Conservation (phyloP, 92 coral and sea anemone species). For the Palythoa grandiflora region DNA sequence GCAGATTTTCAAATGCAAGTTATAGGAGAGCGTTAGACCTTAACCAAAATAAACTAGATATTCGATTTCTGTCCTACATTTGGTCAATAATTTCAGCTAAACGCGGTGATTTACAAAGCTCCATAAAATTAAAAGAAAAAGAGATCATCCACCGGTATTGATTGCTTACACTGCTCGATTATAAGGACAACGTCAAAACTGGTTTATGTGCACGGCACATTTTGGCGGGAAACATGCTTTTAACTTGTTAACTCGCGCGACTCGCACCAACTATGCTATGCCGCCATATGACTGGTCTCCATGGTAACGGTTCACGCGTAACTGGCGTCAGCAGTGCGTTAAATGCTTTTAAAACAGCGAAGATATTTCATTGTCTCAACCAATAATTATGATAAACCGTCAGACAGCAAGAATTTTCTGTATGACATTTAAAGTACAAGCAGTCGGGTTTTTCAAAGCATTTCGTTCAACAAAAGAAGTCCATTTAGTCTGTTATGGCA, state of each 20-base stretch:
- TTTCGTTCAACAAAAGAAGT: slow-evolving; percentile 29
- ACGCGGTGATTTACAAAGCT: not conserved
- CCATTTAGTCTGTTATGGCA: slow-evolving; percentile 25
- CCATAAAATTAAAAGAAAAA: not conserved
- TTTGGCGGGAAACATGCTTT: not conserved
- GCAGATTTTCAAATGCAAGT: not conserved
- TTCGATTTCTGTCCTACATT: not conserved
- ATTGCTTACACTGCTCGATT: not conserved
- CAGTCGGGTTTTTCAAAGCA: slow-evolving; percentile 42
- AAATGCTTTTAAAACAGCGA: not conserved
- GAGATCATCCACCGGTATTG: not conserved
- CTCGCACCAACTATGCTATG: not conserved
- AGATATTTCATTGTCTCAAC: slow-evolving; percentile 13
- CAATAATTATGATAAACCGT: slow-evolving; percentile 15
- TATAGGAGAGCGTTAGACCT: not conserved
- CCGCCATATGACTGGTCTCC: not conserved
- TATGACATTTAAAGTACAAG: slow-evolving; percentile 32
- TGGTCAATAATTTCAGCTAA: not conserved
- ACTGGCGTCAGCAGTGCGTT: not conserved
- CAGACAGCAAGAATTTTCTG: slow-evolving; percentile 22
- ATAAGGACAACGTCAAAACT: not conserved
- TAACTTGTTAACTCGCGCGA: not conserved
- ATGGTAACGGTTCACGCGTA: not conserved
- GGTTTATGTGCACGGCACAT: not conserved
- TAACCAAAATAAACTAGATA: not conserved